These are phyloP conservation scores for Phortica variegata DNA, from an alignment of 1,140 invertebrate genomes.

Conservation along the genomic window DNA sequence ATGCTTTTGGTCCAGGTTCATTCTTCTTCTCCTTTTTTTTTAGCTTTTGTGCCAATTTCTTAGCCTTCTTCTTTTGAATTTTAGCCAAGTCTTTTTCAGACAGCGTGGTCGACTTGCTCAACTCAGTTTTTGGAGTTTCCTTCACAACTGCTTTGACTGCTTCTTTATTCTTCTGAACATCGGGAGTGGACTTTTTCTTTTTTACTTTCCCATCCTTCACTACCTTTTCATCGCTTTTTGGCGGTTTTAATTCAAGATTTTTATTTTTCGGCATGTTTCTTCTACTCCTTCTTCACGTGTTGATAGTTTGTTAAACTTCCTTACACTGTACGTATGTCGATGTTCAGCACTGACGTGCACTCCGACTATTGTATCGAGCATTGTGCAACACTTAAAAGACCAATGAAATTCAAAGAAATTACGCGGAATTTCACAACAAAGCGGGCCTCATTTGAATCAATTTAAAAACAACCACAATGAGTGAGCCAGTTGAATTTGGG, in stretches of 20 bases:
- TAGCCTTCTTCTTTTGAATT: constrained; percentile 48
- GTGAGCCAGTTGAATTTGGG: too few relatives aligned
- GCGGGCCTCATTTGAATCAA: too few relatives aligned
- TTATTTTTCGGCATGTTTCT: constrained; percentile 12
- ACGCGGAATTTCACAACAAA: too few relatives aligned
- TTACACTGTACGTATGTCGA: too few relatives aligned
- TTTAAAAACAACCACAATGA: too few relatives aligned
- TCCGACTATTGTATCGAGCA: too few relatives aligned
- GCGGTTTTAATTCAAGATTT: constrained; percentile 29
- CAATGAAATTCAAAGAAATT: too few relatives aligned
- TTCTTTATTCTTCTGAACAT: constrained; percentile 10
- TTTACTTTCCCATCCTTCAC: constrained; percentile 23
- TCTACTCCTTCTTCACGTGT: constrained; percentile 21
- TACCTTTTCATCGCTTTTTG: constrained; percentile 14
- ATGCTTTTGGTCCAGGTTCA: not conserved
- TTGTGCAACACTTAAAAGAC: too few relatives aligned
- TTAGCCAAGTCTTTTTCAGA: constrained; percentile 27
- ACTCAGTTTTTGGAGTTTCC: constrained; percentile 1
- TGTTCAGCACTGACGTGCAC: too few relatives aligned
- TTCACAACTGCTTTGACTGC: constrained; percentile 3
- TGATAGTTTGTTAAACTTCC: too few relatives aligned
- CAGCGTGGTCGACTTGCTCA: constrained; percentile 17
- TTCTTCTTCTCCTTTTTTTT: constrained; percentile 33
- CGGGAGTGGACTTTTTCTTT: constrained; percentile 11
- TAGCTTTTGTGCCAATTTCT: constrained; percentile 43